Evolutionary conservation across 2,113 vertebrate species (phyloP).

Genomic region (Brachypodius melanocephalos): DNA sequence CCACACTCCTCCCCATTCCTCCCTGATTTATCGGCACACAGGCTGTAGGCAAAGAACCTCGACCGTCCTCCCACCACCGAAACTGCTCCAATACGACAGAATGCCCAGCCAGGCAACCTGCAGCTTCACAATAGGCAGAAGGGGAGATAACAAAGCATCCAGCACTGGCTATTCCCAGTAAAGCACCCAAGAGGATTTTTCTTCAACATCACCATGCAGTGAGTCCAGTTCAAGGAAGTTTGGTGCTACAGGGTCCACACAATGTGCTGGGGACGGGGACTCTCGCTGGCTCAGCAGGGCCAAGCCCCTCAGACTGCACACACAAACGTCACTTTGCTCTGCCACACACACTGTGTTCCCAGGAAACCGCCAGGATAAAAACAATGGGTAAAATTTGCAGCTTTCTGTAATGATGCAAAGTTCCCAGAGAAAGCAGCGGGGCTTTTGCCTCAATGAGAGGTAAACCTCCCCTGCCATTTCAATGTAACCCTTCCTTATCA

Average conservation of each 20-base stretch:
- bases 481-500: not conserved
- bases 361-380: not conserved
- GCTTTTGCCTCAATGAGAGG: not conserved
- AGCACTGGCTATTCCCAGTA: not conserved
- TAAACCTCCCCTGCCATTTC: not conserved
- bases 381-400: not conserved
- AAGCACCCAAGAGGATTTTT: not conserved
- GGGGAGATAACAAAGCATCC: not conserved
- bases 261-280: rapidly evolving
- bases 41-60: not conserved
- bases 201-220: not conserved
- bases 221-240: not conserved
- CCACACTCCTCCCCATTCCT: not conserved
- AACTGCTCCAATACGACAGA: not conserved
- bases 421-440: not conserved
- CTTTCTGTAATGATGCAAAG: not conserved
- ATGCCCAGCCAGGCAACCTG: not conserved
- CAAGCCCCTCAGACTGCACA: not conserved
- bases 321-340: not conserved
- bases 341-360: not conserved
- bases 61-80: rapidly evolving
- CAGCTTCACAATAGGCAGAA: not conserved
- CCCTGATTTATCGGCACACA: not conserved
- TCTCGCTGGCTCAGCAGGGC: not conserved
- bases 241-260: not conserved